phyloP scores from a whole-genome alignment of 1,140 invertebrate species.

The Sycophaga agraensis region DNA sequence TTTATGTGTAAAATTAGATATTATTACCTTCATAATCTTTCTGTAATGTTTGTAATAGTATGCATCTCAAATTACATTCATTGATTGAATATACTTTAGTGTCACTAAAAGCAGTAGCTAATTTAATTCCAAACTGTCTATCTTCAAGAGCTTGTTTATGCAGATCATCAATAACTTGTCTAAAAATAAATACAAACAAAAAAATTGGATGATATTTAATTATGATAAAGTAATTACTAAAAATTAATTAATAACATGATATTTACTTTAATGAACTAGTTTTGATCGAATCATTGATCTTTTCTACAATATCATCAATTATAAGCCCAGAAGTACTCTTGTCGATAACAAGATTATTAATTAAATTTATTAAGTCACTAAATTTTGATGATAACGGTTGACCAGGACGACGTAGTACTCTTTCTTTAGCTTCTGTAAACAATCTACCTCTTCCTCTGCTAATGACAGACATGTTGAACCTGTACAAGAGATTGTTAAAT shows the following conservation, averaged over 20 bases:
- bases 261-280: conserved; percentile 20
- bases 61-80: conserved; percentile 1
- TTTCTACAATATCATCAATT: conserved; percentile 16
- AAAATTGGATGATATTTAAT: too few relatives aligned
- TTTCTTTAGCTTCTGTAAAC: conserved; percentile 20
- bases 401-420: conserved; percentile 22
- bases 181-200: conserved; percentile 2
- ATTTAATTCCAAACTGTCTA: conserved; percentile 30
- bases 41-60: conserved; percentile 26
- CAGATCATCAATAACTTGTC: conserved; percentile 28
- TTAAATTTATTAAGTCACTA: conserved; percentile 12
- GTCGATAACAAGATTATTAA: conserved; percentile 4
- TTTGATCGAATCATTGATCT: conserved; percentile 8
- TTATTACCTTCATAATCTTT: conserved; percentile 29
- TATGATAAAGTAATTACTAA: too few relatives aligned
- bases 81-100: conserved; percentile 21
- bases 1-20: neutral
- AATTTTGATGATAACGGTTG: neutral
- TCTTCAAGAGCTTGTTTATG: conserved; percentile 30
- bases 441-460: conserved; percentile 28
- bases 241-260: neutral
- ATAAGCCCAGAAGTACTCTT: neutral
- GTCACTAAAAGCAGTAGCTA: conserved; percentile 25
- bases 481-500: neutral
- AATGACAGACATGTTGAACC: conserved; percentile 23